Evolutionary conservation across 2,797 vertebrate genomes (phyloP).

Genomic region (Clarias pachynema): DNA sequence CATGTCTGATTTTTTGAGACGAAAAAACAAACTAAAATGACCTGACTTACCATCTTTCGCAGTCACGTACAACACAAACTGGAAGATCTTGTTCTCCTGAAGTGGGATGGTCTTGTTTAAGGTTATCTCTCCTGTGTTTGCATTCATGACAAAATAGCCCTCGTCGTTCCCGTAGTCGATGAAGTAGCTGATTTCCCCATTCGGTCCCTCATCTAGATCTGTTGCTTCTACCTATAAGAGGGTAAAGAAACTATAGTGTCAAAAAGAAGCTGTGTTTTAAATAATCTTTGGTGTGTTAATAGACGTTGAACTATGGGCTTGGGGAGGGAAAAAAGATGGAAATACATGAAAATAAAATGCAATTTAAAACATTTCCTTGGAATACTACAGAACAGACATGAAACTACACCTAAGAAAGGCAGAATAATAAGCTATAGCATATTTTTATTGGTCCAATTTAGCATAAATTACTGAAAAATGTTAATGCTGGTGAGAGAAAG

Average conservation of each 20-base stretch:
- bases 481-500: too few species aligned
- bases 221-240: constrained; percentile 69
- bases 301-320: not conserved
- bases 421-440: too few species aligned
- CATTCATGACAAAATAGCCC: constrained; percentile 69
- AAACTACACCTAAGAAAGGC: too few species aligned
- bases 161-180: constrained; percentile 74
- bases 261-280: not conserved
- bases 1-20: not conserved
- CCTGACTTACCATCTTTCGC: constrained; percentile 76
- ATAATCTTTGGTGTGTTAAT: not conserved
- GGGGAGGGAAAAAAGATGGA: too few species aligned
- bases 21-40: not conserved
- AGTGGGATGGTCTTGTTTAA: constrained; percentile 67
- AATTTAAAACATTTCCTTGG: not conserved
- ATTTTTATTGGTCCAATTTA: too few species aligned
- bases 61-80: constrained; percentile 73
- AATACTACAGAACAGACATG: not conserved
- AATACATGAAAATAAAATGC: not conserved
- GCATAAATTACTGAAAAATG: too few species aligned
- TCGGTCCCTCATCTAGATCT: constrained; percentile 73
- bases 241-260: not conserved
- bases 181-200: constrained; percentile 72
- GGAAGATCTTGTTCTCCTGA: constrained; percentile 56
- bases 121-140: constrained; percentile 68